Base-by-base conservation (phyloP, 2,888 invertebrate species). In the Proisotoma minuta region DNA sequence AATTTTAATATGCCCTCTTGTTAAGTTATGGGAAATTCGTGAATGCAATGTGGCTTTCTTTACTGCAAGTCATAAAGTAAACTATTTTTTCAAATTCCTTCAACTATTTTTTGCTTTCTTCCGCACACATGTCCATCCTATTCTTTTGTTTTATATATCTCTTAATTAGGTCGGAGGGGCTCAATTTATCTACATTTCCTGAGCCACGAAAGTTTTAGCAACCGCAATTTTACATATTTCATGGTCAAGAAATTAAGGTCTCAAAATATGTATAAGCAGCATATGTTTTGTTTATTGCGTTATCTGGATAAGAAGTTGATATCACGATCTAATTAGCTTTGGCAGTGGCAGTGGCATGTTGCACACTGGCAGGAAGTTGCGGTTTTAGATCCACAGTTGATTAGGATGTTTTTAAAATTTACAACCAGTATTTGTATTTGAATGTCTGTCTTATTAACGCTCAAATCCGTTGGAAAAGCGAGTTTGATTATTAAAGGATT, bases 321-420 rank as follows among this genome's bases (percentile, higher is more conserved):
- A 52, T 52, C 28, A 52, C 22, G 52, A 52, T 52, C 52, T 52
- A 52, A 52, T 52, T 52, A 52, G 52, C 24, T 34, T 34, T 8
- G 34, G 8, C 34, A 34, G 15, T 15, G 34, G 15, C 15, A 15
- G 8, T 10, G 8, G 34, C 15, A 15, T 34, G 34, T 34, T 10
- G 52, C 24, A 26, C 12, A 10, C 10, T 20, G 52, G 52, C 52
- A 52, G 52, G 52, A 52, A 52, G 52, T 28, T 52, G 52, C 18
- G 52, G 52, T 52, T 52, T 52, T 52, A 52, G 27, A 52, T 52
- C 24, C 52, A 4, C n/a, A 28, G 52, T 52, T 52, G 52, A 52
- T 52, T 52, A 52, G 28, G 52, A 28, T 52, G 28, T 52, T 52
- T n/a, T 52, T 28, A 52, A 34, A 34, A 34, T 34, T 52, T 23